These are phyloP conservation scores for Ictalurus punctatus DNA, from an alignment of 2,113 vertebrate genomes.

Conservation along the genomic window DNA sequence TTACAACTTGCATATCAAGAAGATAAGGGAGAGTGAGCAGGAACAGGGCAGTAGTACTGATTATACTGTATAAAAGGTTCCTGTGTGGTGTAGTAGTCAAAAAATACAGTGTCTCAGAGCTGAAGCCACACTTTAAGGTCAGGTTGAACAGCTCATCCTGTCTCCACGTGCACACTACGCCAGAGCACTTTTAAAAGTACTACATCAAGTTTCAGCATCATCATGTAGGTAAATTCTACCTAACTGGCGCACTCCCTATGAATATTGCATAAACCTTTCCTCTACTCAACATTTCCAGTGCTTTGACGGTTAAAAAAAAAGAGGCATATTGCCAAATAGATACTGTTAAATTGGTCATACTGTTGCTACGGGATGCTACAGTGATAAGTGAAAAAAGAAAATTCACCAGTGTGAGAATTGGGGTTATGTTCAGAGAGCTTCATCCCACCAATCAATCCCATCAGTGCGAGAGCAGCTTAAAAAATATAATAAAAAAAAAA, in stretches of 20 bases:
- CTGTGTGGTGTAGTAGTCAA: slow-evolving; percentile 35
- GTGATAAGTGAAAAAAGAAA: slow-evolving; percentile 23
- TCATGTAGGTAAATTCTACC: neutral
- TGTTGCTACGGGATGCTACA: slow-evolving; percentile 38
- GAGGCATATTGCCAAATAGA: neutral
- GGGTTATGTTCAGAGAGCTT: neutral
- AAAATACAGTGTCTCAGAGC: slow-evolving; percentile 36
- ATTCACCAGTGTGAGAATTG: neutral
- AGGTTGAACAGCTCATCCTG: slow-evolving; percentile 3
- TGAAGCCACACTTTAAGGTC: neutral
- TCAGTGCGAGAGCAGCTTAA: neutral
- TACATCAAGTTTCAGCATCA: neutral
- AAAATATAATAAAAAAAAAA: neutral
- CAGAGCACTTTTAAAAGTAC: neutral
- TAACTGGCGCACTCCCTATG: neutral
- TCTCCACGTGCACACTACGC: neutral
- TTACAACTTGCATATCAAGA: slow-evolving; percentile 61
- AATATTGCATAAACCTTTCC: slow-evolving; percentile 10
- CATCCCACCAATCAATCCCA: neutral
- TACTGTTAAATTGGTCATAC: slow-evolving; percentile 3
- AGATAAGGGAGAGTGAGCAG: slow-evolving; percentile 53
- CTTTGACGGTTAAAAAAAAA: neutral
- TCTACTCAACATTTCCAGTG: slow-evolving; percentile 3
- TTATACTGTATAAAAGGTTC: slow-evolving; percentile 34
- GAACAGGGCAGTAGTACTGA: slow-evolving; percentile 46